Base-by-base conservation (phyloP, 2,888 invertebrate genomes). In the Leucophenga montana region DNA sequence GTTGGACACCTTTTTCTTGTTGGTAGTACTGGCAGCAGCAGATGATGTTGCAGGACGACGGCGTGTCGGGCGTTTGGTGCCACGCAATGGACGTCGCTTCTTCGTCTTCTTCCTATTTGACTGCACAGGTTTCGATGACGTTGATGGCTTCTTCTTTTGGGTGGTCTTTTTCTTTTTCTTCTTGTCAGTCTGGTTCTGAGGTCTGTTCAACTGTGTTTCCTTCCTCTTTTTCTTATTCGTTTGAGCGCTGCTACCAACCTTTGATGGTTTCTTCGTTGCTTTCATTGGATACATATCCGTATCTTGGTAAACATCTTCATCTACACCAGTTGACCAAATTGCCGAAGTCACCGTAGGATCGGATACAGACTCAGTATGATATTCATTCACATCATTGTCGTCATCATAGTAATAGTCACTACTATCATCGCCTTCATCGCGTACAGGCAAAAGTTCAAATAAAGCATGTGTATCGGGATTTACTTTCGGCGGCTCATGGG, bases 401-500 rank as follows among this genome's bases (percentile, higher is more conserved):
- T 27, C 39, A 14, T 56, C 70, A 13, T 56, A 61, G 6, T 59
- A 44, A 16, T 61, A 31, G 4, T 71, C 71, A 54, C 75, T 73
- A 11, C 73, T 77, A 66, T 74, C 77, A 46, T 66, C 72, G 3
- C 76, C 69, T 0, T 67, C 71, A 8, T 73, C 62, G 2, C 71
- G 59, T 4, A 85, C 72, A 0, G 86, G 86, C 62, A 81, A 73
- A 69, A 87, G 69, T 71, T 87, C 82, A 66, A 86, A 86, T 6
- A 86, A 79, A 0, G 86, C 86, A 67, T 86, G 87, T 0, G 86
- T 86, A 53, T 77, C 75, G n/a, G 84, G 85, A 77, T 86, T 81
- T 0, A 87, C 86, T 59, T 87, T 83, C 18, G 86, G 86, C 3
- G 86, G 86, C 20, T 66, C 71, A 56, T 84, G 66, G 0, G 83